phyloP scores from a whole-genome alignment of 1,140 invertebrate species.

The Leptonema lineaticorne region DNA sequence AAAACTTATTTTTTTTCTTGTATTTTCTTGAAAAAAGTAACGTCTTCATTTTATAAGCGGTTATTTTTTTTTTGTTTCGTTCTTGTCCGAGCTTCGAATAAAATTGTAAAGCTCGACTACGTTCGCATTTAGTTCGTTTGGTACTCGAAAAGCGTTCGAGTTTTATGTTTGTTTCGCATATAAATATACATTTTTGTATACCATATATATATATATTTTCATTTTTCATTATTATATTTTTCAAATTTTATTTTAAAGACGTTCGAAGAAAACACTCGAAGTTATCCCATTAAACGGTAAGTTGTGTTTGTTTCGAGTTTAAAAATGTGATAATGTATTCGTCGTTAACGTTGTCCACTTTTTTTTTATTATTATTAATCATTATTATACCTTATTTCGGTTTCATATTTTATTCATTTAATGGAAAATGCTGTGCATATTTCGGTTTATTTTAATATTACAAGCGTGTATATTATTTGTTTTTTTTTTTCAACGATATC shows the following conservation, averaged over 20 bases:
- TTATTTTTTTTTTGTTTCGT: background rate
- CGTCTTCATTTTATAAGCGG: too few relatives aligned
- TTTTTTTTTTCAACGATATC: too few relatives aligned
- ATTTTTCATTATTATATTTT: too few relatives aligned
- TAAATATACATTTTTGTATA: too few relatives aligned
- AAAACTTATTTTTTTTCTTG: too few relatives aligned
- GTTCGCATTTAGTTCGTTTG: background rate
- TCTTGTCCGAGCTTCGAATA: background rate
- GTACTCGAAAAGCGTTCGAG: background rate
- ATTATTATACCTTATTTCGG: too few relatives aligned
- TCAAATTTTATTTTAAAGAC: background rate
- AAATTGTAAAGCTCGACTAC: background rate
- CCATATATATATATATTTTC: too few relatives aligned
- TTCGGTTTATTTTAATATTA: too few relatives aligned
- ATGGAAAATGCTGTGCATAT: background rate
- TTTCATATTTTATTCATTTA: background rate
- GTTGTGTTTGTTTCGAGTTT: slow-evolving; percentile 3
- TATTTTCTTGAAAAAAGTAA: too few relatives aligned
- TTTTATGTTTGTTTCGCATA: background rate
- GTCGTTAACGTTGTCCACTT: background rate
- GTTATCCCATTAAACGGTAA: slow-evolving; percentile 9
- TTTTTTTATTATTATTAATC: background rate
- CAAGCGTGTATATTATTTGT: too few relatives aligned
- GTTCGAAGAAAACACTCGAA: background rate
- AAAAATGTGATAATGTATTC: slow-evolving; percentile 14